Conservation (phyloP, 2,797 vertebrate genomes). For the Enteromius trimaculatus region DNA sequence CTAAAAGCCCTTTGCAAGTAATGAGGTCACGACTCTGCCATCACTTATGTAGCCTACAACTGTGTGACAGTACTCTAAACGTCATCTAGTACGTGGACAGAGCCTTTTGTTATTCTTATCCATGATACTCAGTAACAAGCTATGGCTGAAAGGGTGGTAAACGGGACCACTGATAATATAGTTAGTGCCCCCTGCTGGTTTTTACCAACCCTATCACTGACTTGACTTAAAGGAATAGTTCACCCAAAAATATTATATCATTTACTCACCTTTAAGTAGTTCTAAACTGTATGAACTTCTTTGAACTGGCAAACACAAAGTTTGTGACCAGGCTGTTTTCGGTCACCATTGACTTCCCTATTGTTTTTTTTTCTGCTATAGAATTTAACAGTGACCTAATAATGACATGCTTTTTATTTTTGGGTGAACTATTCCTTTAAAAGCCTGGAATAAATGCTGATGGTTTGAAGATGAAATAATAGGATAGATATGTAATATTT, state of each 20-base stretch:
- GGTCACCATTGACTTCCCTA: too few species aligned
- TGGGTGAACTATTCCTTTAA: too few species aligned
- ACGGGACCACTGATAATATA: background rate
- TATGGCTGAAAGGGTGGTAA: background rate
- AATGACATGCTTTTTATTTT: too few species aligned
- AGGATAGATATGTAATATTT: background rate
- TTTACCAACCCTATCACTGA: background rate
- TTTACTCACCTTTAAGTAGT: too few species aligned
- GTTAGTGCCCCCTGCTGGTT: slow-evolving; percentile 35
- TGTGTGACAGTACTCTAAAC: slow-evolving; percentile 15
- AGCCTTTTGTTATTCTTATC: slow-evolving; percentile 11
- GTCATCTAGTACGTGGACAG: slow-evolving; percentile 11
- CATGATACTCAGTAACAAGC: background rate
- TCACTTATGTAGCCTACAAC: slow-evolving; percentile 34
- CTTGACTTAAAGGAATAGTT: background rate
- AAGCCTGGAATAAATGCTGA: background rate
- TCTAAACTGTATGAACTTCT: too few species aligned
- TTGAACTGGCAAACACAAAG: too few species aligned
- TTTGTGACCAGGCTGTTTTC: too few species aligned
- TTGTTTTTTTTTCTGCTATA: too few species aligned
- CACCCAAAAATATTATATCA: too few species aligned
- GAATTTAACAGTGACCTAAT: too few species aligned
- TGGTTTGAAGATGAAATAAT: background rate
- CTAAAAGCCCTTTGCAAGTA: slow-evolving; percentile 30
- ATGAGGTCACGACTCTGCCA: slow-evolving; percentile 31